Evolutionary conservation across 2,797 vertebrate species (phyloP).

Genomic region (Scolopax rusticola): DNA sequence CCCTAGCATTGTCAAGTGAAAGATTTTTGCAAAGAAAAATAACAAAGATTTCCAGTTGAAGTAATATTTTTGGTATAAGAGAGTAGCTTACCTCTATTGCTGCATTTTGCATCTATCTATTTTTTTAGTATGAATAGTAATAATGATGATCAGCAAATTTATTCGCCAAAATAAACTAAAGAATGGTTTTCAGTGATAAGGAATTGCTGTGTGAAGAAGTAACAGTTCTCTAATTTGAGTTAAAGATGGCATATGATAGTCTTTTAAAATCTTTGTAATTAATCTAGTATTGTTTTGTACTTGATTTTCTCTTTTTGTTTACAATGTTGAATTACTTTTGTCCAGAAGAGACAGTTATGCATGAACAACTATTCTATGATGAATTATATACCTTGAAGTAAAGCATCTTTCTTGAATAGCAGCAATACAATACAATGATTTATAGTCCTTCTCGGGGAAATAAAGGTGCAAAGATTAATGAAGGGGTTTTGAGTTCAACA

Average conservation of each 20-base stretch:
- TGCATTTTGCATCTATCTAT: background rate
- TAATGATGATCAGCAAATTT: background rate
- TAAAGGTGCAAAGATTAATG: constrained; percentile 47
- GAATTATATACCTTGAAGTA: constrained; percentile 42
- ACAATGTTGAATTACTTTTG: background rate
- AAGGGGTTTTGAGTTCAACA: background rate
- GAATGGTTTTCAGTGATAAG: background rate
- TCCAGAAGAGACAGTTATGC: background rate
- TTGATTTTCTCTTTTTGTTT: constrained; percentile 30
- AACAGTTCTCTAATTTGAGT: background rate
- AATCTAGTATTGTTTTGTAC: background rate
- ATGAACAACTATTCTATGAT: constrained; percentile 10
- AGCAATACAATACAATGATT: constrained; percentile 16
- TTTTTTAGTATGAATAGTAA: background rate
- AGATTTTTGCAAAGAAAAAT: constrained; percentile 18
- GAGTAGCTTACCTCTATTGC: background rate
- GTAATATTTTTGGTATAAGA: background rate
- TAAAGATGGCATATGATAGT: background rate
- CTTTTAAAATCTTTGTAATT: constrained; percentile 11
- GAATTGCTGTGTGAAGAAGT: background rate
- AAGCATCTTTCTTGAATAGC: constrained; percentile 31
- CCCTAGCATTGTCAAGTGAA: background rate
- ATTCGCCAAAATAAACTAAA: background rate
- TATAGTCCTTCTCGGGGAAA: constrained; percentile 49
- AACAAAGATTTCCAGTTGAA: background rate